Evolutionary conservation across 2,888 invertebrate species (phyloP).

Genomic region (Palloptera scutellata): DNA sequence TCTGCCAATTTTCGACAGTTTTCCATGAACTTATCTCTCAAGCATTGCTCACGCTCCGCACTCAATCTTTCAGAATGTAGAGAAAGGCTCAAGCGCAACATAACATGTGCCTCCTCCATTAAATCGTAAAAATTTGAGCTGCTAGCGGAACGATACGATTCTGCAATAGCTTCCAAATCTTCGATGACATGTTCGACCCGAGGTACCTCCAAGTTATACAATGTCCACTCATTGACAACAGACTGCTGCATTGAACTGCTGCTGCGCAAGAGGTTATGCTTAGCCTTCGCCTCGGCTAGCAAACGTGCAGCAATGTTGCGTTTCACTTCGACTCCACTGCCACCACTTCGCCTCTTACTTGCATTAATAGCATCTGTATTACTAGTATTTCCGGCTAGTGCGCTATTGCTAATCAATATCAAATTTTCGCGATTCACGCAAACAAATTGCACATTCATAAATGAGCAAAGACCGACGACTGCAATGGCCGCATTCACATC

Average conservation of each 20-base stretch:
- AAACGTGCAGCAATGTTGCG: slow-evolving; percentile 56
- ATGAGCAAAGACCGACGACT: slow-evolving; percentile 59
- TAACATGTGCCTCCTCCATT: slow-evolving; percentile 76
- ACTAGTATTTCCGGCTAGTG: slow-evolving; percentile 41
- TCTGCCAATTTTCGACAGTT: slow-evolving; percentile 61
- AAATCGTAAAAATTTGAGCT: slow-evolving; percentile 76
- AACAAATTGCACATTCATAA: slow-evolving; percentile 60
- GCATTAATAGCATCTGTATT: slow-evolving; percentile 41
- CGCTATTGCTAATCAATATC: slow-evolving; percentile 57
- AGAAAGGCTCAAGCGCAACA: slow-evolving; percentile 66
- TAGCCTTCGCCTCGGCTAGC: slow-evolving; percentile 57
- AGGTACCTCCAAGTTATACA: slow-evolving; percentile 76
- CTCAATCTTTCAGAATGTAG: slow-evolving; percentile 52
- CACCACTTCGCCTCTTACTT: slow-evolving; percentile 39
- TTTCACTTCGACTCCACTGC: slow-evolving; percentile 43
- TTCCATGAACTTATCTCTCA: slow-evolving; percentile 52
- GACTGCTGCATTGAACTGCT: slow-evolving; percentile 42
- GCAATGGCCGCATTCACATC: slow-evolving; percentile 60
- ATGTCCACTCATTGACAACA: slow-evolving; percentile 69
- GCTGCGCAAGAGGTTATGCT: slow-evolving; percentile 51
- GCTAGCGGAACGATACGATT: slow-evolving; percentile 71
- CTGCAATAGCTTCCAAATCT: slow-evolving; percentile 75
- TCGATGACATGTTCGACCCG: slow-evolving; percentile 71
- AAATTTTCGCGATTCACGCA: slow-evolving; percentile 58
- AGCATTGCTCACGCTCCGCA: slow-evolving; percentile 47